Base-by-base conservation (phyloP, 2,113 vertebrate species). In the Patagioenas fasciata region DNA sequence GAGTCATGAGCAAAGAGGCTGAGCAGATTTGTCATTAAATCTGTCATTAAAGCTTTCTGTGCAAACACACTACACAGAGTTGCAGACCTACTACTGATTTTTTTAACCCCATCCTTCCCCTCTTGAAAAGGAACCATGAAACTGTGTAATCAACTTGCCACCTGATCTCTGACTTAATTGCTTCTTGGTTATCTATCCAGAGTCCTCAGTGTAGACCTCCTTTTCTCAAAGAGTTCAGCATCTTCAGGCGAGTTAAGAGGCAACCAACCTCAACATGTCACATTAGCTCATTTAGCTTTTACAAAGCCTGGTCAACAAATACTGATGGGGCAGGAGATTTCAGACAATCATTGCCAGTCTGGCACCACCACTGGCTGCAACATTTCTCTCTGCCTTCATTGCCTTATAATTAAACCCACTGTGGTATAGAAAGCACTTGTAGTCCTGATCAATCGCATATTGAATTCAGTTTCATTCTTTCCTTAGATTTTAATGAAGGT, bases 1-100 rank as follows among this genome's bases (percentile, higher is more conserved):
- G 9, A 53, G 16, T 28, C 38, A 64, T 54, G 58, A 62, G 19
- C 0, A 2, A 34, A 32, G 21, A 56, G 20, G 5, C 6, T 1
- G 2, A 80, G n/a, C 24, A 57, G n/a, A 21, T 9, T 56, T 71
- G 23, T 44, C n/a, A 48, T 38, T 81, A 62, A 53, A 38, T 50
- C 34, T 34, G 28, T n/a, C n/a, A n/a, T n/a, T n/a, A n/a, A n/a
- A 64, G 19, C 25, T 77, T 75, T 66, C 48, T 88, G 48, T 85
- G 38, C 36, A 81, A 58, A 53, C 42, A 53, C 20, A 9, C 28
- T 36, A 34, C 23, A 50, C 38, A 26, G n/a, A 60, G 20, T 42
- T 64, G 48, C 42, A 78, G 54, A 40, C 9, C 36, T 72, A 9
- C 1, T 56, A 36, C 0, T 0, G 23, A 28, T 11, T 47, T 54